phyloP scores from a whole-genome alignment of 2,888 invertebrate genomes.

The Phymatocera aterrima region DNA sequence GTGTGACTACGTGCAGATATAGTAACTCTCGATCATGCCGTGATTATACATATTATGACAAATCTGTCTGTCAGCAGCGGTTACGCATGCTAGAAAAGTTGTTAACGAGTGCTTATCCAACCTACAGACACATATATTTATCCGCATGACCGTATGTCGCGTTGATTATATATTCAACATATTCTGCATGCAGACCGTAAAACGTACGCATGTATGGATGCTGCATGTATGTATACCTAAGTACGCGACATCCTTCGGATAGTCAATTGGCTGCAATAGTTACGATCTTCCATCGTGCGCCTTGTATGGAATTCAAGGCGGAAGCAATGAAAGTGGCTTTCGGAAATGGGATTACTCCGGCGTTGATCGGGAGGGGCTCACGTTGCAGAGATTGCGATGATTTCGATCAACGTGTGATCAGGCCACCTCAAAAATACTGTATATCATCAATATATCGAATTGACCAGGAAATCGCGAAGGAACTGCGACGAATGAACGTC shows the following conservation, averaged over 20 bases:
- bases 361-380: not conserved
- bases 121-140: not conserved
- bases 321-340: not conserved
- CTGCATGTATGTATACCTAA: not conserved
- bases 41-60: not conserved
- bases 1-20: not conserved
- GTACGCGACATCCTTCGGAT: not conserved
- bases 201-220: too few species aligned
- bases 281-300: not conserved
- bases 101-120: not conserved
- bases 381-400: not conserved
- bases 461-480: too few species aligned
- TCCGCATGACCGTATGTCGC: not conserved
- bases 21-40: not conserved
- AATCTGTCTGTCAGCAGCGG: not conserved
- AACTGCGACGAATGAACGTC: not conserved
- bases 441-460: too few species aligned
- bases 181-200: too few species aligned
- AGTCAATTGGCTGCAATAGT: not conserved
- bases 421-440: not conserved
- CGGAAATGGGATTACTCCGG: not conserved
- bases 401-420: not conserved
- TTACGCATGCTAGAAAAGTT: constrained; percentile 1
- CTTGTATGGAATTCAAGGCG: not conserved
- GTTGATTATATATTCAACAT: not conserved